phyloP scores from a whole-genome alignment of 1,140 invertebrate genomes.

The Thaumatotibia leucotreta region DNA sequence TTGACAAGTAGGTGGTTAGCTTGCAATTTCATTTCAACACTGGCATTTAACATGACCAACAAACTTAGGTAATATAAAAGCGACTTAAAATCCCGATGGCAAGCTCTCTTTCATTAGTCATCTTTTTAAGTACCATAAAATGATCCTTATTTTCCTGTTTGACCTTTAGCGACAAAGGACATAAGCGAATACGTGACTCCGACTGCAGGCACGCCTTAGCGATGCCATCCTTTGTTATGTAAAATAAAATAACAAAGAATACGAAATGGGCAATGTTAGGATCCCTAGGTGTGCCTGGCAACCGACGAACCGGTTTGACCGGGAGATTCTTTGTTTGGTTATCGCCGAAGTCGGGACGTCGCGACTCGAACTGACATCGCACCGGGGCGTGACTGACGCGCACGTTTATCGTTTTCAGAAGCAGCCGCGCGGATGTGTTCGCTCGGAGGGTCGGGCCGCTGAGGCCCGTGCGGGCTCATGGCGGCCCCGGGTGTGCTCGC shows the following conservation, averaged over 20 bases:
- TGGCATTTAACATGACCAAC: neutral
- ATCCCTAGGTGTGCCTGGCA: slow-evolving; percentile 49
- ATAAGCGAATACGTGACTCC: slow-evolving; percentile 16
- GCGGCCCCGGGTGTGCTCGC: slow-evolving; percentile 39
- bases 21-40: neutral
- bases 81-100: neutral
- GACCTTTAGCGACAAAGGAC: slow-evolving; percentile 8
- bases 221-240: slow-evolving; percentile 6
- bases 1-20: neutral
- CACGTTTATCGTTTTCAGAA: slow-evolving; percentile 53
- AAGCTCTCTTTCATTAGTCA: neutral
- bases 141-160: neutral
- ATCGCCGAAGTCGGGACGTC: slow-evolving; percentile 47
- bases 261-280: slow-evolving; percentile 58
- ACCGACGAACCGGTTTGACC: slow-evolving; percentile 57
- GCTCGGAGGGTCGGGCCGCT: slow-evolving; percentile 44
- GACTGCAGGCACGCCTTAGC: slow-evolving; percentile 1
- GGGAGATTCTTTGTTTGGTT: slow-evolving; percentile 65
- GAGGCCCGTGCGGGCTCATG: slow-evolving; percentile 55
- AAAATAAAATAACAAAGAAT: slow-evolving; percentile 51
- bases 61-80: neutral
- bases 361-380: slow-evolving; percentile 34
- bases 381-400: slow-evolving; percentile 35
- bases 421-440: slow-evolving; percentile 47
- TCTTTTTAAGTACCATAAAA: neutral